Conservation (phyloP, 1,140 invertebrate species). For the Patella vulgata region DNA sequence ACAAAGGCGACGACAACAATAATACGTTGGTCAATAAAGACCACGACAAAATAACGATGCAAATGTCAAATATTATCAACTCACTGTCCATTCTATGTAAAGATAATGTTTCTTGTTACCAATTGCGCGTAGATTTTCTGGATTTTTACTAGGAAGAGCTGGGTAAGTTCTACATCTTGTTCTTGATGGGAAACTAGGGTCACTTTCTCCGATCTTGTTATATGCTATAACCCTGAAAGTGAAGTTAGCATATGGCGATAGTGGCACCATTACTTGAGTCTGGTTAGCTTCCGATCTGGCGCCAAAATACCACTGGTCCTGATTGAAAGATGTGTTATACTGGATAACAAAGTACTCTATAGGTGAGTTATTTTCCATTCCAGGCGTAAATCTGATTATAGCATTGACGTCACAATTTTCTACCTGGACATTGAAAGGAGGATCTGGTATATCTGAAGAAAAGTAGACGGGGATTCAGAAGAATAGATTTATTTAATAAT, state of each 20-base stretch:
- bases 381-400: slow-evolving; percentile 82
- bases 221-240: slow-evolving; percentile 93
- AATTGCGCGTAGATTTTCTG: slow-evolving; percentile 90
- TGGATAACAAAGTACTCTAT: slow-evolving; percentile 93
- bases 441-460: slow-evolving; percentile 87
- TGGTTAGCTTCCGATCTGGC: slow-evolving; percentile 34
- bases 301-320: slow-evolving; percentile 81
- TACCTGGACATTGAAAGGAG: slow-evolving; percentile 74
- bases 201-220: slow-evolving; percentile 86
- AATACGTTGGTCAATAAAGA: too few relatives aligned
- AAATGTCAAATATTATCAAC: too few relatives aligned
- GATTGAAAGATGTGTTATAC: slow-evolving; percentile 93
- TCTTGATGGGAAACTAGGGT: slow-evolving; percentile 47
- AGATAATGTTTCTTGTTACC: slow-evolving; percentile 90
- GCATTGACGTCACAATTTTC: slow-evolving; percentile 73
- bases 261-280: slow-evolving; percentile 33
- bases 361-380: slow-evolving; percentile 86
- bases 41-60: too few relatives aligned
- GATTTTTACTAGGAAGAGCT: slow-evolving; percentile 93
- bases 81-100: slow-evolving; percentile 92
- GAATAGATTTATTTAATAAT: too few relatives aligned
- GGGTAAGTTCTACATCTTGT: slow-evolving; percentile 69
- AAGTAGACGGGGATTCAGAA: too few relatives aligned
- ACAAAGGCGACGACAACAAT: too few relatives aligned
- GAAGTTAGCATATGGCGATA: slow-evolving; percentile 90